phyloP scores from a whole-genome alignment of 2,888 invertebrate genomes.

The Teleiodes luculella region DNA sequence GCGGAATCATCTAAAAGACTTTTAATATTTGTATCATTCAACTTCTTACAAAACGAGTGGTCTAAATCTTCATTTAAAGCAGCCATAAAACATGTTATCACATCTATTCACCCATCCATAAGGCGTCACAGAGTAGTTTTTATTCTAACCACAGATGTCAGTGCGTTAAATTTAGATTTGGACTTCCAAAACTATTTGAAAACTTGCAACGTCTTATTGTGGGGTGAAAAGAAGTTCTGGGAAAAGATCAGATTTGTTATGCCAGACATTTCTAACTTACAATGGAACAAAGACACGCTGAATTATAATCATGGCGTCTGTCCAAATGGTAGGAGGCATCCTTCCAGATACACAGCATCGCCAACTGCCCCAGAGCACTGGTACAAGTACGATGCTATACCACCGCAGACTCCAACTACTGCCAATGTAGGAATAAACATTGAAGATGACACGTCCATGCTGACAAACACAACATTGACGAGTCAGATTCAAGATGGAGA shows the following conservation, averaged over 20 bases:
- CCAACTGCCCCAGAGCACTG: conserved; percentile 85
- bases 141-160: conserved; percentile 81
- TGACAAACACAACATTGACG: conserved; percentile 79
- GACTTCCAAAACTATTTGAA: conserved; percentile 86
- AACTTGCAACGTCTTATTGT: conserved; percentile 84
- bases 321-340: conserved; percentile 79
- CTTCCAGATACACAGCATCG: conserved; percentile 83
- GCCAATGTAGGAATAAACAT: conserved; percentile 72
- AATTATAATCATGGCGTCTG: conserved; percentile 75
- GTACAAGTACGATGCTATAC: conserved; percentile 83
- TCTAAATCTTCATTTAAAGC: conserved; percentile 88
- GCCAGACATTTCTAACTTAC: conserved; percentile 84
- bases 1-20: conserved; percentile 83
- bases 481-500: conserved; percentile 83
- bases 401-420: conserved; percentile 74
- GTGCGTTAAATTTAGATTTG: conserved; percentile 84
- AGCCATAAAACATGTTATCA: conserved; percentile 85
- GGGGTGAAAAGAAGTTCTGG: conserved; percentile 93
- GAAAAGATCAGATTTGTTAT: conserved; percentile 90
- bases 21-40: conserved; percentile 87
- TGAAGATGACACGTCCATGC: conserved; percentile 80
- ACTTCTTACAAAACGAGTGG: conserved; percentile 91
- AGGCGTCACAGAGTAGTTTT: conserved; percentile 80
- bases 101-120: conserved; percentile 81
- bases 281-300: conserved; percentile 79